Conservation (phyloP, 2,113 vertebrate species). For the Colius striatus region DNA sequence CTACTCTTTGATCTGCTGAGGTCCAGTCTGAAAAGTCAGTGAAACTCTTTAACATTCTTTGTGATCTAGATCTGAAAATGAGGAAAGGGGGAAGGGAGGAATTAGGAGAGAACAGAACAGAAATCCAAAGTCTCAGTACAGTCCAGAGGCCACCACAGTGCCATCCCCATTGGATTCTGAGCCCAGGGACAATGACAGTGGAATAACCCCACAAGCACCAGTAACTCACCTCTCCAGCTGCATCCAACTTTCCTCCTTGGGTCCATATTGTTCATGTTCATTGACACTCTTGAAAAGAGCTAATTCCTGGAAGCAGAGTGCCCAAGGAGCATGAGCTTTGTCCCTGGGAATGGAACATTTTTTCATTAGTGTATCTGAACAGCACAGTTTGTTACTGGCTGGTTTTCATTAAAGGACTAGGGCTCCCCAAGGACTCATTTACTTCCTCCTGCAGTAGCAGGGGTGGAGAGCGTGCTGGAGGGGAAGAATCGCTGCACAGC, state of each 20-base stretch:
- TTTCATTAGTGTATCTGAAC: neutral
- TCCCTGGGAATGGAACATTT: neutral
- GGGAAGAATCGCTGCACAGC: neutral
- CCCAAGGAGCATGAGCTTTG: rapidly evolving
- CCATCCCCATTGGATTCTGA: neutral
- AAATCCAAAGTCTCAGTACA: neutral
- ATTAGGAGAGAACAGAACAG: neutral
- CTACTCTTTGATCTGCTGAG: neutral
- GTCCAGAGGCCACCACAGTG: neutral
- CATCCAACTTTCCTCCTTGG: rapidly evolving
- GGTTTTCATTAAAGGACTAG: neutral
- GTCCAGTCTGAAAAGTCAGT: neutral
- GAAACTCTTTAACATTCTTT: neutral
- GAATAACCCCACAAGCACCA: neutral
- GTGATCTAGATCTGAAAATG: neutral
- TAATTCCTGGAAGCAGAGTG: neutral
- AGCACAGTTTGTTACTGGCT: neutral
- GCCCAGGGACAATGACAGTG: neutral
- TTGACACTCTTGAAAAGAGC: neutral
- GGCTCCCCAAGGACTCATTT: neutral
- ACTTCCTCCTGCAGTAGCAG: neutral
- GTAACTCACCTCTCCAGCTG: neutral
- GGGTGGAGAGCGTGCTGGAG: neutral
- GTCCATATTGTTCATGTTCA: too few species aligned
- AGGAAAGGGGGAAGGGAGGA: neutral